Evolutionary conservation across 2,888 invertebrate species (phyloP).

Genomic region (Pharmacophagus antenor): DNA sequence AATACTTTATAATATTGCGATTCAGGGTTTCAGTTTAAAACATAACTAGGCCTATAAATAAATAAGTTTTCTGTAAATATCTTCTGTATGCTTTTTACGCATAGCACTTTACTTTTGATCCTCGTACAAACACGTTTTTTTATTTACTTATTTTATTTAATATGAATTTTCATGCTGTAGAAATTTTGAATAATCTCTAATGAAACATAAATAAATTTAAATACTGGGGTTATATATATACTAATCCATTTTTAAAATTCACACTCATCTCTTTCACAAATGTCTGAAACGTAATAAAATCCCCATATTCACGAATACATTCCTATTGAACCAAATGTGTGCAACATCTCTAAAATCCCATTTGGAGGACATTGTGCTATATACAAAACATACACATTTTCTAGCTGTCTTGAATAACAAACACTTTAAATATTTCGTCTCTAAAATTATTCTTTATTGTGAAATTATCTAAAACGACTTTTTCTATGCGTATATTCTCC

Average conservation of each 20-base stretch:
- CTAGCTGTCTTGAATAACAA: conserved; percentile 22
- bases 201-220: no score
- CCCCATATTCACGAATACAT: conserved; percentile 21
- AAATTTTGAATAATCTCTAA: no score
- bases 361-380: conserved; percentile 26
- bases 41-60: no score
- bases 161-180: not conserved
- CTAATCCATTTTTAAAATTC: conserved; percentile 2
- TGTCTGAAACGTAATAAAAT: conserved; percentile 7
- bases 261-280: conserved; percentile 3
- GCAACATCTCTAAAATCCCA: conserved; percentile 18
- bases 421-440: conserved; percentile 10
- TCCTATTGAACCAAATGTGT: conserved; percentile 28
- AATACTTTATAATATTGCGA: no score
- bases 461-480: no score
- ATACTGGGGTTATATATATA: no score
- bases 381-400: conserved; percentile 13
- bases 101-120: not conserved
- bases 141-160: not conserved
- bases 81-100: no score
- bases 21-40: no score
- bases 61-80: no score
- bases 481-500: no score
- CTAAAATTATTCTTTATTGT: conserved; percentile 6
- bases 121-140: not conserved